Evolutionary conservation across 2,888 invertebrate genomes (phyloP).

Genomic region (Dynastes grantii): DNA sequence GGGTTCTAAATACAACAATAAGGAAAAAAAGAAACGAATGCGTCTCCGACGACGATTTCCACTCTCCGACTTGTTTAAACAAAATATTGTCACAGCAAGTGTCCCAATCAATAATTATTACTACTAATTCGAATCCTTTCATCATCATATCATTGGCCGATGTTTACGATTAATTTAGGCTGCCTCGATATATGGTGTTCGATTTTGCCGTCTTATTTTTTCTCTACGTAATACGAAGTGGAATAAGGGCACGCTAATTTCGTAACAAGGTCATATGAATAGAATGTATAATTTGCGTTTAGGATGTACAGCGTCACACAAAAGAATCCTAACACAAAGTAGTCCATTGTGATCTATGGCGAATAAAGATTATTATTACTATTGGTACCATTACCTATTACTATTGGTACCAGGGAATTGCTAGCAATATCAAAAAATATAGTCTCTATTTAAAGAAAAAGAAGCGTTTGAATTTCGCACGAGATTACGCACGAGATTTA

Average conservation of each 20-base stretch:
- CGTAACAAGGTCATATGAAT: conserved; percentile 65
- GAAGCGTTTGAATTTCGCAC: no score
- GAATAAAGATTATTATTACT: no score
- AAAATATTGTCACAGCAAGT: conserved; percentile 45
- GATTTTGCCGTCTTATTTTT: conserved; percentile 39
- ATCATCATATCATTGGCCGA: conserved; percentile 37
- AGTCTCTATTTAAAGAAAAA: no score
- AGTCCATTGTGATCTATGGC: no score
- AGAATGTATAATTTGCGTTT: conserved; percentile 54
- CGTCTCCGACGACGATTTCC: conserved; percentile 20
- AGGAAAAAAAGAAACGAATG: conserved; percentile 31
- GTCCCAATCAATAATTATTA: conserved; percentile 45
- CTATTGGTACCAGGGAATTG: no score
- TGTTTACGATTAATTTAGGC: conserved; percentile 44
- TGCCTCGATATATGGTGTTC: conserved; percentile 9
- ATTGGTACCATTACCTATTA: no score
- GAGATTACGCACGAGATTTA: no score
- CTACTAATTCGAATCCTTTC: conserved; percentile 42
- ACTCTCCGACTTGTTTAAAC: conserved; percentile 40
- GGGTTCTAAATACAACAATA: conserved; percentile 39
- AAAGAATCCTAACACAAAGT: conserved; percentile 6
- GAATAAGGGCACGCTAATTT: conserved; percentile 62
- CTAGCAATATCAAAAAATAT: no score
- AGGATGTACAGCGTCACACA: conserved; percentile 3
- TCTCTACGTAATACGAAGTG: conserved; percentile 41